phyloP scores from a whole-genome alignment of 2,113 vertebrate genomes.

The Daphoenositta chrysoptera region DNA sequence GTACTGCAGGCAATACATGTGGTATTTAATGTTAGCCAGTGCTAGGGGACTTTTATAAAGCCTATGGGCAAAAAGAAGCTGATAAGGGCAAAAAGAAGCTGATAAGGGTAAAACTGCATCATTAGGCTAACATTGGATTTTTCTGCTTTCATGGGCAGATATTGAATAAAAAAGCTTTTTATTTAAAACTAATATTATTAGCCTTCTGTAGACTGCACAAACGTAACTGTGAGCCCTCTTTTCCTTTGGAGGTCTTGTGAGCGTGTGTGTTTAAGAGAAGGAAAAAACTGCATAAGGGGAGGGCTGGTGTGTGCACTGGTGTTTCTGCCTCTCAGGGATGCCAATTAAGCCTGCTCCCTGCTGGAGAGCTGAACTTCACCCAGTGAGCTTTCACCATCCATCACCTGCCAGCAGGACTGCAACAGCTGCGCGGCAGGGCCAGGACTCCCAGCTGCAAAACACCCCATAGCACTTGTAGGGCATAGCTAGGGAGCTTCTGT shows the following conservation, averaged over 20 bases:
- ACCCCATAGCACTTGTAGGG: neutral
- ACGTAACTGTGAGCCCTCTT: neutral
- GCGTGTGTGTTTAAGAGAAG: accelerated
- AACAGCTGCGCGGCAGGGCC: neutral
- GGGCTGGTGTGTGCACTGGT: neutral
- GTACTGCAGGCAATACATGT: neutral
- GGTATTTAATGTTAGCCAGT: neutral
- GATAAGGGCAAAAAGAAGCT: neutral
- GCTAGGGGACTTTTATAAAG: neutral
- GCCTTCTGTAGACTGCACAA: neutral
- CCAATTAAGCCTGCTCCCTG: neutral
- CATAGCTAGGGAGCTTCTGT: neutral
- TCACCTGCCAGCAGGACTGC: neutral
- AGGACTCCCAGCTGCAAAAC: neutral
- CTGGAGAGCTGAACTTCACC: neutral
- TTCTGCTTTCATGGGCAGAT: neutral
- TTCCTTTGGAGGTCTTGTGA: neutral
- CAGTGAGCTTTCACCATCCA: neutral
- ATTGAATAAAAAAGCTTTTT: neutral
- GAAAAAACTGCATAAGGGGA: neutral
- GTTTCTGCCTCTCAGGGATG: neutral
- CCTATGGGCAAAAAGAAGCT: neutral
- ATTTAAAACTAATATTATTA: neutral
- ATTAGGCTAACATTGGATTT: neutral
- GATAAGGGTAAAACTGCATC: neutral